phyloP scores from a whole-genome alignment of 2,113 vertebrate genomes.

The Gopherus flavomarginatus region DNA sequence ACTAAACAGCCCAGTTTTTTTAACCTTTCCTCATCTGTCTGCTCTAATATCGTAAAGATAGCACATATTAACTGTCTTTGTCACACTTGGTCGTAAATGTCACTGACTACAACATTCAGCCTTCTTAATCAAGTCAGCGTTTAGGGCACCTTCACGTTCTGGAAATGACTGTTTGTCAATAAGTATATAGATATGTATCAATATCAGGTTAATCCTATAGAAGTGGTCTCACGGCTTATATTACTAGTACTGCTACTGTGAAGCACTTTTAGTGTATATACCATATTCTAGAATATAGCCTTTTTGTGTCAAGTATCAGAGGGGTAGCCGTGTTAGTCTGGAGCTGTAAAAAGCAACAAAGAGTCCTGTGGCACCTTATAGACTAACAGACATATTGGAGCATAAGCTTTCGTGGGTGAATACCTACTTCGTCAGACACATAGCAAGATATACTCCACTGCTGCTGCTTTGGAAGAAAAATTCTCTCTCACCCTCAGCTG shows the following conservation, averaged over 20 bases:
- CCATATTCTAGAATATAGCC: constrained; percentile 28
- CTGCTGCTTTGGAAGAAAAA: no score
- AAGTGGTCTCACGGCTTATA: neutral
- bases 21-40: neutral
- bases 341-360: no score
- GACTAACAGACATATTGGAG: no score
- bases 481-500: no score
- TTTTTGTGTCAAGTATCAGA: neutral
- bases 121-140: neutral
- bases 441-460: no score
- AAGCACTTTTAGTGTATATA: neutral
- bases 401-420: no score
- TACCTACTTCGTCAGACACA: no score
- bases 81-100: neutral
- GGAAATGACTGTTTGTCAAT: neutral
- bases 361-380: no score
- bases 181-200: neutral
- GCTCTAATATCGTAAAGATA: neutral
- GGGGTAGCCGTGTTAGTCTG: no score
- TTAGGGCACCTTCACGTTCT: neutral
- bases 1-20: neutral
- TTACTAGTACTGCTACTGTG: neutral
- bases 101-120: neutral
- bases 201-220: neutral
- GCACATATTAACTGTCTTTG: neutral